phyloP scores from a whole-genome alignment of 2,113 vertebrate genomes.

The Miniopterus natalensis region DNA sequence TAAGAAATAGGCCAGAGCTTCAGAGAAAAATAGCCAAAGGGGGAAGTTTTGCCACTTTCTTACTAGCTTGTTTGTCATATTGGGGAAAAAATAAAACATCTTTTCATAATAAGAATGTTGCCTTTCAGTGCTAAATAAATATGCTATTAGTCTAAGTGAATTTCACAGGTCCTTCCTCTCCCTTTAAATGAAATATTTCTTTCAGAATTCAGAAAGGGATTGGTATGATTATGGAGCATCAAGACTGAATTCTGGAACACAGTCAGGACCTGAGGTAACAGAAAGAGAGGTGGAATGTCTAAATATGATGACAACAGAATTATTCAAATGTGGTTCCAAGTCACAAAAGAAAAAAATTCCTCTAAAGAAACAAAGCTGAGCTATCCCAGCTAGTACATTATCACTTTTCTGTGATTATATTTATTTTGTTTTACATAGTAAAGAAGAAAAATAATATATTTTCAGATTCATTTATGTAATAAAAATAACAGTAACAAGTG shows the following conservation, averaged over 20 bases:
- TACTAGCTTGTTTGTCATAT: not conserved
- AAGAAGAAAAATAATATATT: conserved; percentile 44
- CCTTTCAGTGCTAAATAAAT: conserved; percentile 46
- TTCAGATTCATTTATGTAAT: conserved; percentile 37
- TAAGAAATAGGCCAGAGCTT: not conserved
- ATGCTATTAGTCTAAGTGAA: conserved; percentile 32
- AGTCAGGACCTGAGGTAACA: not conserved
- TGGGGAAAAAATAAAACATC: conserved; percentile 32
- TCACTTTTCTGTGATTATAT: not conserved
- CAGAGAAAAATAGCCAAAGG: not conserved
- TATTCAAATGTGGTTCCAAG: not conserved
- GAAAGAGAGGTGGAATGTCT: not conserved
- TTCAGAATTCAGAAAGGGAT: not conserved
- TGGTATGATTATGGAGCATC: not conserved
- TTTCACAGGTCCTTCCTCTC: not conserved
- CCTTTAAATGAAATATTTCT: not conserved
- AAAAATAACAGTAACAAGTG: conserved; percentile 57
- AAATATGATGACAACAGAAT: not conserved
- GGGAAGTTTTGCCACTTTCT: not conserved
- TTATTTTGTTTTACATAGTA: conserved; percentile 30
- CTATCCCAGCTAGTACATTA: not conserved
- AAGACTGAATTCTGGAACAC: conserved; percentile 10
- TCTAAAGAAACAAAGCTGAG: not conserved
- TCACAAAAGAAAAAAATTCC: not conserved
- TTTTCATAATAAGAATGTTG: not conserved